Evolutionary conservation across 1,140 invertebrate genomes (phyloP), one percentile per base, ranked within the genome.

Genomic region (Drosophila kurseongensis): DNA sequence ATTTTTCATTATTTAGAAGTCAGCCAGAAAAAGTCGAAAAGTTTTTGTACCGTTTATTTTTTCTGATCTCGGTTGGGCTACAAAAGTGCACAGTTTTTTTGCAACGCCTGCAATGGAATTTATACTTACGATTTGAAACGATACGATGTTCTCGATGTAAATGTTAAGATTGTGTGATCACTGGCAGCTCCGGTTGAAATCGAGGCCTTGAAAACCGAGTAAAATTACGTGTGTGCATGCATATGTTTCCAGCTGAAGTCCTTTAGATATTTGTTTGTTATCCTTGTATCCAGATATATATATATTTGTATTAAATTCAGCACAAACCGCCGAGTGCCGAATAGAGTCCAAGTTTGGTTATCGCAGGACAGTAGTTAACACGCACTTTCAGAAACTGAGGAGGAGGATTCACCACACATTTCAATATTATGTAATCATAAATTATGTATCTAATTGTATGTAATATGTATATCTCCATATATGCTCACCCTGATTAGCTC

Each of bases 401-500:
- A 38, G 51, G 16, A 13, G 40, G 16, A 42, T 40, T 38, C 14
- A 32, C 29, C 40, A 55, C 63, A 71, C 51, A 71, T 71, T 71
- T 71, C 67, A 69, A 69, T 56, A 57, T 69, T 69, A 47, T 71
- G 66, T 71, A 72, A 71, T 72, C 66, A 71, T 72, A 71, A 72
- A 72, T 36, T 42, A 72, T 72, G 68, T 72, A 71, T 71, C 63
- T 71, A 72, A 48, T 35, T 71, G 66, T 71, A 72, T 71, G 42
- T 72, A 72, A 71, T 71, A 72, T 72, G 67, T 72, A 71, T 72
- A 72, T 56, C 56, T 74, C 58, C 61, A 76, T 27, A 75, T 76
- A 68, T 59, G 73, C 73, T 76, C 73, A 67, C 41, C 54, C 73
- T 63, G 69, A 76, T 66, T 75, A 75, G 71, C 72, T 67, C 73